These are phyloP conservation scores for Adoxophyes honmai DNA, from an alignment of 1,140 invertebrate genomes.

Conservation along the genomic window DNA sequence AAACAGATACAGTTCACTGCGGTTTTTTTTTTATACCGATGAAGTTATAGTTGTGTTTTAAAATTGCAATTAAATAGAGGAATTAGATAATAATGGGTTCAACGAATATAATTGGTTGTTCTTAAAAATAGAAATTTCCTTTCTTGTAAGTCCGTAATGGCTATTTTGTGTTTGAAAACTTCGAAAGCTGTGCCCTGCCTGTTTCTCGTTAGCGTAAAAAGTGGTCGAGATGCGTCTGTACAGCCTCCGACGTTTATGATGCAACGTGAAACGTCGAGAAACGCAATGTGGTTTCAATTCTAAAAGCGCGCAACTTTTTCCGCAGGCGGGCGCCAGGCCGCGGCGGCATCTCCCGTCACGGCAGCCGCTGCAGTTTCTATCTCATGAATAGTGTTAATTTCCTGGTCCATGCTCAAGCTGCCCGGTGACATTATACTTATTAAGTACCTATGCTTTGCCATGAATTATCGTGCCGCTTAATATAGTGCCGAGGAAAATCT, in stretches of 20 bases:
- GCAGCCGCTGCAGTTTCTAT: conserved; percentile 41
- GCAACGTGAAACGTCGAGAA: conserved; percentile 41
- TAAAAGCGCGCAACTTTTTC: conserved; percentile 49
- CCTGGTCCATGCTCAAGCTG: conserved; percentile 16
- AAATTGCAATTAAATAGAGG: no score
- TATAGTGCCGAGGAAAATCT: not conserved
- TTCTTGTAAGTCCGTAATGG: no score
- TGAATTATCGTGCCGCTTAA: not conserved
- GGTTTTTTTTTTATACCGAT: not conserved
- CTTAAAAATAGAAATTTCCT: no score
- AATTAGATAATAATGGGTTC: no score
- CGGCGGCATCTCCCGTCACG: conserved; percentile 34
- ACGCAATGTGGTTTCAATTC: conserved; percentile 40
- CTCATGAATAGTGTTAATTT: conserved; percentile 50
- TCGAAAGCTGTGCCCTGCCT: conserved; percentile 36
- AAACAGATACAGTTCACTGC: conserved; percentile 1
- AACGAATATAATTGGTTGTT: no score
- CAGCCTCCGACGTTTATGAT: conserved; percentile 29
- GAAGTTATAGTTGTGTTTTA: no score
- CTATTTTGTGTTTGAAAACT: conserved; percentile 28
- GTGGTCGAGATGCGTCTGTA: conserved; percentile 28
- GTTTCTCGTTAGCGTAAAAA: conserved; percentile 32
- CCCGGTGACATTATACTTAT: not conserved
- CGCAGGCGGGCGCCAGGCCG: conserved; percentile 42
- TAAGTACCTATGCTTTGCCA: not conserved